These are phyloP conservation scores for Eciton burchellii DNA, from an alignment of 1,140 invertebrate species.

Conservation along the genomic window DNA sequence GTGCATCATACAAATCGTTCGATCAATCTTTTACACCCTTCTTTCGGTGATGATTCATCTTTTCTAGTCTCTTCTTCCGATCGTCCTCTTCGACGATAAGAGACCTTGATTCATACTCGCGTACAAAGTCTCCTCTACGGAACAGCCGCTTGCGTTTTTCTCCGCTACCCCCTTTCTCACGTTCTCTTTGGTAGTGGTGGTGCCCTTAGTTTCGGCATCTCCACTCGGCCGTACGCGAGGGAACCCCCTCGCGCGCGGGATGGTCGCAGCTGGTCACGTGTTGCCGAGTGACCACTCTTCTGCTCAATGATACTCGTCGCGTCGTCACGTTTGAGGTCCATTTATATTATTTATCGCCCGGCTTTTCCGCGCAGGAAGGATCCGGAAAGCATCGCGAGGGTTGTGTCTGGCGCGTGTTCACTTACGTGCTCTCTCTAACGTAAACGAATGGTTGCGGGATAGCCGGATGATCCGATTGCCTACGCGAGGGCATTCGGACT, in stretches of 20 bases:
- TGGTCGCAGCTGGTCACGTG: constrained; percentile 64
- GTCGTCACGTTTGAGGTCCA: constrained; percentile 64
- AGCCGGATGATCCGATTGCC: constrained; percentile 48
- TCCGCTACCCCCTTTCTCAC: not conserved
- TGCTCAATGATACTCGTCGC: constrained; percentile 53
- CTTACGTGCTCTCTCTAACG: constrained; percentile 30
- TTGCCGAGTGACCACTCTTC: constrained; percentile 62
- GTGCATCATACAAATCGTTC: too few species aligned
- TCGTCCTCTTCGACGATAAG: not conserved
- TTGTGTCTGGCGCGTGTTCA: constrained; percentile 53
- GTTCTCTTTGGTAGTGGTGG: not conserved
- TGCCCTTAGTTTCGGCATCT: constrained; percentile 6
- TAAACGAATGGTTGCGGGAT: constrained; percentile 33
- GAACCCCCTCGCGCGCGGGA: constrained; percentile 44
- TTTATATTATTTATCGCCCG: constrained; percentile 67
- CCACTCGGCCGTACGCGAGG: constrained; percentile 22
- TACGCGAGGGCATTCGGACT: constrained; percentile 5
- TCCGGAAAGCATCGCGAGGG: constrained; percentile 22
- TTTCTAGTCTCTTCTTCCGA: not conserved
- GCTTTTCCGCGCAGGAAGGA: constrained; percentile 37
- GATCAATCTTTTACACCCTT: not conserved
- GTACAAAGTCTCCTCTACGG: too few species aligned
- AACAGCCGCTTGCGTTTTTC: not conserved
- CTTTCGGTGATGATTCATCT: not conserved
- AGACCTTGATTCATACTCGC: not conserved